These are phyloP conservation scores for Heliconius himera DNA, from an alignment of 1,140 invertebrate genomes.

Conservation along the genomic window DNA sequence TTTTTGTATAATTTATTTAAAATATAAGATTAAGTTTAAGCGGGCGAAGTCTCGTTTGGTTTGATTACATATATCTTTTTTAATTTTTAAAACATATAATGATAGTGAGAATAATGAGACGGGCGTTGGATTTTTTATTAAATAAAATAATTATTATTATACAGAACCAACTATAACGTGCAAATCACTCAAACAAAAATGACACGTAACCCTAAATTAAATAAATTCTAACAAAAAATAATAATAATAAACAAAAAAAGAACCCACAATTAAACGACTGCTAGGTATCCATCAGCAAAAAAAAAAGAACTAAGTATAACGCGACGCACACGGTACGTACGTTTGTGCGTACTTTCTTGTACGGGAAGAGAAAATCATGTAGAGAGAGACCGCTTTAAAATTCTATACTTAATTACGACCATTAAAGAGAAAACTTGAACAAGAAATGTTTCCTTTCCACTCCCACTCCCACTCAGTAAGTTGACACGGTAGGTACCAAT, in stretches of 20 bases:
- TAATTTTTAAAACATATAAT: too few relatives aligned
- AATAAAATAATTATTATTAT: background rate
- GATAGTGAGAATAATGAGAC: too few relatives aligned
- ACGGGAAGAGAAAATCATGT: conserved; percentile 38
- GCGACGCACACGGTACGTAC: background rate
- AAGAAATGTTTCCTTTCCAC: conserved; percentile 39
- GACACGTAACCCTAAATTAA: too few relatives aligned
- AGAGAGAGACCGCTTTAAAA: conserved; percentile 31
- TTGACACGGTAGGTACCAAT: conserved; percentile 17
- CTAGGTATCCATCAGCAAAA: background rate
- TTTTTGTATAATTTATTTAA: too few relatives aligned
- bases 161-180: too few relatives aligned
- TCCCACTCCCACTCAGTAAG: conserved; percentile 33
- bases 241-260: background rate
- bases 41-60: too few relatives aligned
- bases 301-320: background rate
- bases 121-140: background rate
- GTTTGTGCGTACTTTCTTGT: conserved; percentile 20
- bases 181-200: too few relatives aligned
- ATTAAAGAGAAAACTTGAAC: conserved; percentile 38
- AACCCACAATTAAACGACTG: background rate
- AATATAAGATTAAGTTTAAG: too few relatives aligned
- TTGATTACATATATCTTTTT: too few relatives aligned
- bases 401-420: conserved; percentile 32
- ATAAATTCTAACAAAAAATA: background rate